phyloP scores from a whole-genome alignment of 2,113 vertebrate species.

The Astur gentilis region DNA sequence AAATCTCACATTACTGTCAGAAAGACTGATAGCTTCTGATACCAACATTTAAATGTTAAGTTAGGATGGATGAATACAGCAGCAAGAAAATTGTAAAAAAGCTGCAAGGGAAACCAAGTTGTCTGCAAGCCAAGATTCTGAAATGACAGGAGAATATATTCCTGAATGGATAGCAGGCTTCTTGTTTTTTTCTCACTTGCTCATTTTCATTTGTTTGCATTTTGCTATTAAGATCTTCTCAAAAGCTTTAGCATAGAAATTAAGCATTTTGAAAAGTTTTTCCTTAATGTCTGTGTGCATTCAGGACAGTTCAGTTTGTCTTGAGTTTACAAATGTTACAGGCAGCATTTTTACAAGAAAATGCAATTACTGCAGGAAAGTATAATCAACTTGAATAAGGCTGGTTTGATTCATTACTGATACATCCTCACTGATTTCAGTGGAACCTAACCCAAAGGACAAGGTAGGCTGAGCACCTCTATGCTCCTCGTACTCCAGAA shows the following conservation, averaged over 20 bases:
- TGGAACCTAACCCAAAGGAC: not conserved
- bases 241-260: not conserved
- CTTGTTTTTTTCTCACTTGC: not conserved
- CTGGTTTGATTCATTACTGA: not conserved
- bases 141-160: not conserved
- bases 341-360: not conserved
- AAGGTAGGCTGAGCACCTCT: not conserved
- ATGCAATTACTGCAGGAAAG: not conserved
- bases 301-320: not conserved
- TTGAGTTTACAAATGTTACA: not conserved
- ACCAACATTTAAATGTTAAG: not conserved
- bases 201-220: not conserved
- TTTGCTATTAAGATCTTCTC: not conserved
- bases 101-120: not conserved
- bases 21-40: not conserved
- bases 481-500: fast-evolving
- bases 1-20: not conserved
- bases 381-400: not conserved
- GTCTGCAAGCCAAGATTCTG: not conserved
- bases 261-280: not conserved
- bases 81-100: not conserved
- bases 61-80: not conserved
- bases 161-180: not conserved
- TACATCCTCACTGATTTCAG: not conserved
- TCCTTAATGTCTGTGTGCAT: not conserved